Evolutionary conservation across 2,113 vertebrate species (phyloP).

Genomic region (Paracanthobrama guichenoti): DNA sequence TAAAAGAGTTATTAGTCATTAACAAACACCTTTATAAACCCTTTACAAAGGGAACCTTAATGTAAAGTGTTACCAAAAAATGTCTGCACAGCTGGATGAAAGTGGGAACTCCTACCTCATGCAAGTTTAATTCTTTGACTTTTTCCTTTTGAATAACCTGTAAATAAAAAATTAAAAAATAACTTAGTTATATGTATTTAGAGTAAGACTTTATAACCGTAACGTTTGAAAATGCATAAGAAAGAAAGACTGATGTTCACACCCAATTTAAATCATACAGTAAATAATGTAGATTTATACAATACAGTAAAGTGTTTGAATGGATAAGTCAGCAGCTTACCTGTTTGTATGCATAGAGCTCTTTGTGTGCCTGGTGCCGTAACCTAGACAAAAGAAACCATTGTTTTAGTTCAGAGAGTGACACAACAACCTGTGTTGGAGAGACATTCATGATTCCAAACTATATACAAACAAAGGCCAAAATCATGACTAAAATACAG

Average conservation of each 20-base stretch:
- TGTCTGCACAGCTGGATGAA: too few relatives aligned
- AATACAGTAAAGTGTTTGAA: background rate
- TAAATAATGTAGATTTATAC: background rate
- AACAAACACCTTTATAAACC: too few relatives aligned
- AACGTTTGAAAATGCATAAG: background rate
- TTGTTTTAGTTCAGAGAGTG: conserved; percentile 28
- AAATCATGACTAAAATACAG: background rate
- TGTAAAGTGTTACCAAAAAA: background rate
- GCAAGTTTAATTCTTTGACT: conserved; percentile 97
- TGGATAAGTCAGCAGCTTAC: conserved; percentile 68
- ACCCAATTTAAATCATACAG: background rate
- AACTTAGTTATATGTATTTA: background rate
- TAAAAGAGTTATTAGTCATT: too few relatives aligned
- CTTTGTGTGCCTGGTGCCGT: conserved; percentile 97
- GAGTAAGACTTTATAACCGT: background rate
- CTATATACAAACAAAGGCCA: background rate
- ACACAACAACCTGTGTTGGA: background rate
- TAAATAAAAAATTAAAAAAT: conserved; percentile 43
- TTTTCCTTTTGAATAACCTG: conserved; percentile 99
- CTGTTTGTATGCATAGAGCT: conserved; percentile 99
- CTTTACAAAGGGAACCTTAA: too few relatives aligned
- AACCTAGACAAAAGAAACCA: conserved; percentile 80
- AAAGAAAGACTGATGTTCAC: background rate
- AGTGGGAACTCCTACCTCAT: conserved; percentile 84
- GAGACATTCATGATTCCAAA: conserved; percentile 23